Percentiles rank a stretch among this genome's conserved stretches.
phyloP scores from a whole-genome alignment of 2,113 vertebrate species.

The Suricata suricatta region DNA sequence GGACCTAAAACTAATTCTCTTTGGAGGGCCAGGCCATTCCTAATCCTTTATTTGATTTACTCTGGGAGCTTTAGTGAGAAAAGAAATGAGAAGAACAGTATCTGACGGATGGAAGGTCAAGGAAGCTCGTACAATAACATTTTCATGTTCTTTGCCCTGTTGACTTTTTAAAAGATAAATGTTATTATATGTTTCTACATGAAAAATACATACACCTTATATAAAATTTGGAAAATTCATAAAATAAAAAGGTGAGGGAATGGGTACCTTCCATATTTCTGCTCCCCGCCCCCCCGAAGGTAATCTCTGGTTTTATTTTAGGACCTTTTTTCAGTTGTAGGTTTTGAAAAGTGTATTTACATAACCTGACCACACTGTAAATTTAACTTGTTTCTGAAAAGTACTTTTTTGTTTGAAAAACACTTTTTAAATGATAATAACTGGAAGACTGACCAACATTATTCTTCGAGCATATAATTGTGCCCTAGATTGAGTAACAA shows the following conservation, averaged over 20 bases:
- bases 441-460: background rate
- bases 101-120: conserved; percentile 59
- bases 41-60: conserved; percentile 65
- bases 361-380: background rate
- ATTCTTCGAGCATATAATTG: background rate
- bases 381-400: conserved; percentile 9
- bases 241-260: conserved; percentile 43
- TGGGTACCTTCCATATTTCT: conserved; percentile 18
- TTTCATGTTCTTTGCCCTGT: conserved; percentile 32
- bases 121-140: conserved; percentile 42
- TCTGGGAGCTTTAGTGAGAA: conserved; percentile 40
- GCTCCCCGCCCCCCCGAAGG: background rate
- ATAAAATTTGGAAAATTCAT: conserved; percentile 55
- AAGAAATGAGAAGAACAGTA: conserved; percentile 53
- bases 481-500: conserved; percentile 9
- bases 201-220: conserved; percentile 49
- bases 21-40: background rate
- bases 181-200: conserved; percentile 53
- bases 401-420: background rate
- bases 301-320: conserved; percentile 5
- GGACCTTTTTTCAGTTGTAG: background rate
- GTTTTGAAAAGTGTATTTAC: conserved; percentile 13
- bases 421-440: conserved; percentile 19
- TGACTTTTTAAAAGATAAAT: conserved; percentile 62
- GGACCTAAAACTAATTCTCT: conserved; percentile 44